phyloP scores from a whole-genome alignment of 64 coral and sea anemone genomes.

The Acropora tenuis region DNA sequence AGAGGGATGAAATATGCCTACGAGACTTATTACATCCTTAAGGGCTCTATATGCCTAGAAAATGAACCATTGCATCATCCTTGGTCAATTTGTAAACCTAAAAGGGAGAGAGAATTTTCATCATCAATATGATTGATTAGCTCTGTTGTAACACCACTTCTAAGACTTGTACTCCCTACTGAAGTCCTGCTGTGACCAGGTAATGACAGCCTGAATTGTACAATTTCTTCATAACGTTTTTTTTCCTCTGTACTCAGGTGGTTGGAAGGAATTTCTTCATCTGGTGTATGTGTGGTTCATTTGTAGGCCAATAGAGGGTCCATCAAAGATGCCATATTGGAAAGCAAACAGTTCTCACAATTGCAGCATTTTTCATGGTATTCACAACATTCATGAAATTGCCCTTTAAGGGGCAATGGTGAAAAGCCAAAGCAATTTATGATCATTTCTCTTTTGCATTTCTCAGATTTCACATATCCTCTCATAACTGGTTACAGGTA shows the following conservation, averaged over 20 bases:
- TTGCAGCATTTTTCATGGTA: background rate
- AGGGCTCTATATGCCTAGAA: constrained; percentile 44
- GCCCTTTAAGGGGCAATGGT: no score
- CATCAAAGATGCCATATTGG: background rate
- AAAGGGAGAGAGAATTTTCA: constrained; percentile 1
- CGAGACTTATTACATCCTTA: constrained; percentile 50
- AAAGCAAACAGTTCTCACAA: background rate
- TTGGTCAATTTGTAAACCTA: constrained; percentile 65
- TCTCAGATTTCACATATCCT: background rate
- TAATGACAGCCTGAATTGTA: background rate
- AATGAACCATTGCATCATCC: constrained; percentile 20
- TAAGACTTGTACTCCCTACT: constrained; percentile 7
- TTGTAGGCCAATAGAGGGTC: background rate
- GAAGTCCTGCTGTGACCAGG: background rate
- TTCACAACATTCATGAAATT: background rate
- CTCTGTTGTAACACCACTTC: background rate
- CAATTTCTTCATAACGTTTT: background rate
- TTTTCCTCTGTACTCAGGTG: background rate
- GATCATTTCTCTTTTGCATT: background rate
- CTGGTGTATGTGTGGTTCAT: background rate
- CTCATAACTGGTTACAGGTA: constrained; percentile 10
- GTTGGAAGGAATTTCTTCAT: background rate
- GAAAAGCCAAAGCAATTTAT: background rate
- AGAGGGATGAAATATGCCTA: constrained; percentile 66
- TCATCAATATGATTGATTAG: background rate